Evolutionary conservation across 2,888 invertebrate species (phyloP), one percentile per base, ranked within the genome.

Genomic region (Acrobasis consociella): DNA sequence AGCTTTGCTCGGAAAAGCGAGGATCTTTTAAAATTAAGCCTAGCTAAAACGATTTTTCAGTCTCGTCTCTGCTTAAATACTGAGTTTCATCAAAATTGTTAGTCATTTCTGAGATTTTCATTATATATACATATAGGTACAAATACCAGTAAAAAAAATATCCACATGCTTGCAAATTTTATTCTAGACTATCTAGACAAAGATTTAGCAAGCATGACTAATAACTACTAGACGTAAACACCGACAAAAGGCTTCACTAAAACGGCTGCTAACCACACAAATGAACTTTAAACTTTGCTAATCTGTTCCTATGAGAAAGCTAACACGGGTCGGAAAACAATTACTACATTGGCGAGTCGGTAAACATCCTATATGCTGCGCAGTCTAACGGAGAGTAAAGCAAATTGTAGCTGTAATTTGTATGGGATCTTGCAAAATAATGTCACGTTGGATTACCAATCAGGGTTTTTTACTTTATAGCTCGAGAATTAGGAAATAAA

Each of bases 291-390:
- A 59, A 60, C 42, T 62, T 62, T 59, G 62, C 58, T 58, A 55
- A 13, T 46, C 49, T 58, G 49, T 42, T 42, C 59, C 55, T 42
- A 52, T 55, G 53, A 68, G 64, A 71, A 72, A 74, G 67, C 74
- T 66, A 71, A 69, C 55, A 76, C 72, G 69, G 13, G 13, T 46
- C 46, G 46, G 46, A 53, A 38, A 53, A 53, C 53, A 53, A 53
- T 53, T 53, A 53, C 38, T 31, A 31, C 37, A 38, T 38, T n/a
- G 7, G 8, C n/a, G 11, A 15, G 9, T 31, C 5, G n/a, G 53
- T 15, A 15, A 53, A 53, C 53, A 53, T 53, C 53, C 53, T 53
- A 37, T 53, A 37, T 53, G 2, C 46, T 5, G 46, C 10, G 46
- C 10, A 5, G 11, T 46, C 13, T n/a, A 46, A n/a, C 31, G 31